These are phyloP conservation scores for Miichthys miiuy DNA, from an alignment of 2,797 vertebrate genomes.

Conservation along the genomic window DNA sequence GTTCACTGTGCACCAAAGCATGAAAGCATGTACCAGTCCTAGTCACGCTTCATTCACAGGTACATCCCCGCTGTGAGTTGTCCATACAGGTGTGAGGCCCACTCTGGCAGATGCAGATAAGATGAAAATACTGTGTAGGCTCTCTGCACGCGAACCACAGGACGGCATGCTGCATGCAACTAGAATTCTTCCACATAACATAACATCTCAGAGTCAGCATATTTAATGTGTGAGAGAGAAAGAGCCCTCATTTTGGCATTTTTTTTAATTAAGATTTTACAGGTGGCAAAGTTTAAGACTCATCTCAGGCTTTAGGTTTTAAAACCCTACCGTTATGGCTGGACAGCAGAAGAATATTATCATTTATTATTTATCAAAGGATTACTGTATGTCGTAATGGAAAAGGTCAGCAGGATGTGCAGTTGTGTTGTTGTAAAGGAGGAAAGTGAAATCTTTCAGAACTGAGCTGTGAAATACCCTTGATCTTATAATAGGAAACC, in stretches of 20 bases:
- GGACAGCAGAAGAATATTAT: neutral
- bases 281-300: conserved; percentile 6
- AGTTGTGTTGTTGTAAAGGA: neutral
- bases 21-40: conserved; percentile 40
- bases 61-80: conserved; percentile 45
- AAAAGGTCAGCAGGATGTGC: neutral
- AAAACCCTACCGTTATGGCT: neutral
- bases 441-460: neutral
- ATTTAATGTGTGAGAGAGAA: neutral
- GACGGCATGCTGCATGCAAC: neutral
- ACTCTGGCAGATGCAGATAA: conserved; percentile 15
- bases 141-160: conserved; percentile 27
- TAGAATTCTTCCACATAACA: neutral
- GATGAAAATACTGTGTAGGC: conserved; percentile 11
- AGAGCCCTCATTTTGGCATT: neutral
- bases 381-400: neutral
- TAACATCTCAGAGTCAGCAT: conserved; percentile 11
- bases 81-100: conserved; percentile 46
- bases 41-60: conserved; percentile 55
- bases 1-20: conserved; percentile 41
- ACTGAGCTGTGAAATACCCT: neutral
- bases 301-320: neutral
- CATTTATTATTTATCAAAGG: neutral
- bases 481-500: neutral
- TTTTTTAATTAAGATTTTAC: neutral